These are phyloP conservation scores for Aspidoscelis tigris DNA, from an alignment of 2,113 vertebrate genomes.

Conservation along the genomic window DNA sequence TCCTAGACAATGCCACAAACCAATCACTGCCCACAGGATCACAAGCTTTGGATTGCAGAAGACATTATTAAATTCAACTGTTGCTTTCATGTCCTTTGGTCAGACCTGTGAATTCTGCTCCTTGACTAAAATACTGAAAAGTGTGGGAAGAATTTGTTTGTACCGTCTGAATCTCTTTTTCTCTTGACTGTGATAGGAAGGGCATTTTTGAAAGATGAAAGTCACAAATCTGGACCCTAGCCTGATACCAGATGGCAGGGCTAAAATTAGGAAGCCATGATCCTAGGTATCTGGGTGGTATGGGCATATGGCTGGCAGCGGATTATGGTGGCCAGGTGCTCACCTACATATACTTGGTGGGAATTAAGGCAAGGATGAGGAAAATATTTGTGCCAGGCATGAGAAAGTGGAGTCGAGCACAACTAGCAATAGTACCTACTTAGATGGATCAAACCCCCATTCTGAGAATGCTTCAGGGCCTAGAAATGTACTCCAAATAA, in stretches of 20 bases:
- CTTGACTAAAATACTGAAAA: background rate
- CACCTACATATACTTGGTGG: background rate
- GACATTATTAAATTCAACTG: background rate
- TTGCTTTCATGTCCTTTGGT: background rate
- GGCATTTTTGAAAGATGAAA: background rate
- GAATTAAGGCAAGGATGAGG: background rate
- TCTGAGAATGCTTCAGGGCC: background rate
- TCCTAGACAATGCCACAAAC: too few species aligned
- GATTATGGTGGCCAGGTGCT: background rate
- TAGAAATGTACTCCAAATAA: background rate
- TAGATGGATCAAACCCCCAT: background rate
- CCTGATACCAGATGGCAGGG: background rate
- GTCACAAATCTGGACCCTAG: background rate
- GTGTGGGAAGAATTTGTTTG: background rate
- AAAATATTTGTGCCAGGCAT: background rate
- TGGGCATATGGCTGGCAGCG: background rate
- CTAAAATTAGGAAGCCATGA: background rate
- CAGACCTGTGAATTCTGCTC: background rate
- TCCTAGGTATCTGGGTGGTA: background rate
- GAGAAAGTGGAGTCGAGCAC: too few species aligned
- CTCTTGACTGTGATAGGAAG: background rate
- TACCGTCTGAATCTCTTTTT: background rate
- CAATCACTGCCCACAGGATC: background rate
- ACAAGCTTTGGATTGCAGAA: background rate
- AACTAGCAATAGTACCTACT: background rate